Conservation (phyloP, 2,113 vertebrate genomes). For the Perca schrenkii region DNA sequence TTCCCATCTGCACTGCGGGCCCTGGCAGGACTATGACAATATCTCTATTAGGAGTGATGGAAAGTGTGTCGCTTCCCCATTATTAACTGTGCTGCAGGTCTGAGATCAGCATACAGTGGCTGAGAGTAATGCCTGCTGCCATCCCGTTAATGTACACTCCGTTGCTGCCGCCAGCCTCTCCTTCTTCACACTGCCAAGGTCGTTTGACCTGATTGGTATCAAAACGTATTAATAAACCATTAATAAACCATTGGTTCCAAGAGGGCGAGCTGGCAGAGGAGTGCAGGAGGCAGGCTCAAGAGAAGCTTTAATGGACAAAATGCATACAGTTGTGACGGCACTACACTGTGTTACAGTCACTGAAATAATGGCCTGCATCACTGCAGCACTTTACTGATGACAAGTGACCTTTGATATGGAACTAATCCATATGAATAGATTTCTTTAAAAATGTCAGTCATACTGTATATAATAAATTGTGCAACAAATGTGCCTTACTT, state of each 20-base stretch:
- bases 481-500: too few relatives aligned
- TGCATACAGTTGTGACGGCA: conserved; percentile 6
- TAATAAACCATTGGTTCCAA: conserved; percentile 74
- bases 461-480: too few relatives aligned
- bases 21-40: conserved; percentile 72
- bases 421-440: too few relatives aligned
- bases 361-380: background rate
- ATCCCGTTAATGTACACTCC: conserved; percentile 54
- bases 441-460: background rate
- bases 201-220: conserved; percentile 65
- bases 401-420: background rate
- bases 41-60: conserved; percentile 78
- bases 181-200: conserved; percentile 74
- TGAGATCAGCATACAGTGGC: conserved; percentile 44
- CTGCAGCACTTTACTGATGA: background rate
- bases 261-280: conserved; percentile 32
- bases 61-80: conserved; percentile 62
- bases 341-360: conserved; percentile 1
- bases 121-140: conserved; percentile 61
- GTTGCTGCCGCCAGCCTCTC: conserved; percentile 41
- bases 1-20: conserved; percentile 50
- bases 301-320: conserved; percentile 17
- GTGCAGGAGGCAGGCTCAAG: conserved; percentile 5
- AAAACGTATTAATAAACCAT: conserved; percentile 76
- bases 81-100: conserved; percentile 70